These are phyloP conservation scores for Luperina testacea DNA, from an alignment of 2,888 invertebrate species.

Conservation along the genomic window DNA sequence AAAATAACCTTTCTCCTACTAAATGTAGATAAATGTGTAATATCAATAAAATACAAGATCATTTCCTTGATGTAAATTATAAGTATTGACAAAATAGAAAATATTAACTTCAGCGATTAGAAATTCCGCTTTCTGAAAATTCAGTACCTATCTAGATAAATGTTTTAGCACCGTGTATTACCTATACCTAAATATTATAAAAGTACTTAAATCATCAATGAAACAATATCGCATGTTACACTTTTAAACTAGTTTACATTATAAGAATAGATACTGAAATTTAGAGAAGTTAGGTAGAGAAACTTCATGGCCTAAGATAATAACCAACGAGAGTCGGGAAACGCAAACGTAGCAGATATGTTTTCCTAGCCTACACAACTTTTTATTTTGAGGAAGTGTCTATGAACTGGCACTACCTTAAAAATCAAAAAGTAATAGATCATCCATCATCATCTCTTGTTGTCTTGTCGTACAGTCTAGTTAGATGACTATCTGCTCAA, in stretches of 20 bases:
- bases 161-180: conserved; percentile 22
- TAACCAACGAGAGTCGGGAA: neutral
- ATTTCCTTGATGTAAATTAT: conserved; percentile 14
- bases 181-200: neutral
- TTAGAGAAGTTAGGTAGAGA: neutral
- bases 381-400: neutral
- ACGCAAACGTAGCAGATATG: neutral
- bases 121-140: conserved; percentile 32
- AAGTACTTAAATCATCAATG: conserved; percentile 22
- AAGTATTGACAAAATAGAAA: conserved; percentile 10
- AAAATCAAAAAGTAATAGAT: neutral
- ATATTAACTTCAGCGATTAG: conserved; percentile 26
- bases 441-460: neutral
- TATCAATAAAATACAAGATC: conserved; percentile 2
- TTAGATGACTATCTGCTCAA: neutral
- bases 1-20: conserved; percentile 28
- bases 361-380: neutral
- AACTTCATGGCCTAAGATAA: neutral
- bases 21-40: conserved; percentile 28
- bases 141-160: conserved; percentile 36
- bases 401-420: neutral
- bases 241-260: conserved; percentile 28
- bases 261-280: conserved; percentile 25
- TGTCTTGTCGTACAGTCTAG: neutral
- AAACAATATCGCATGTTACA: neutral